Conservation (phyloP, 2,797 vertebrate genomes). For the Amniataba percoides region DNA sequence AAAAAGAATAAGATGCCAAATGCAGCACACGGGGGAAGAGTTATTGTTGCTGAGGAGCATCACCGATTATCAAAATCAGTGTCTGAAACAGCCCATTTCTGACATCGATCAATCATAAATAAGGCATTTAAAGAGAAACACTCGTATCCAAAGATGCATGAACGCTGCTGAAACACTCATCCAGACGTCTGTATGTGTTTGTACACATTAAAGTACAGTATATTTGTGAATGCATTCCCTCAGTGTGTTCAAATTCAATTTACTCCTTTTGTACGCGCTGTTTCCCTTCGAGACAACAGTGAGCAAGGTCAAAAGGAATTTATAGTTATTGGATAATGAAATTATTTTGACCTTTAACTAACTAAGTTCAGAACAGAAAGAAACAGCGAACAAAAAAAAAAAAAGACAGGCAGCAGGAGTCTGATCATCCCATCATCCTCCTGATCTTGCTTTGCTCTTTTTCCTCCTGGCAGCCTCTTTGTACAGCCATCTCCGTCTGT, state of each 20-base stretch:
- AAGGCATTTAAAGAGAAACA: neutral
- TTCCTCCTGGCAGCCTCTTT: conserved; percentile 19
- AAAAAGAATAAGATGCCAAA: neutral
- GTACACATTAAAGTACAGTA: neutral
- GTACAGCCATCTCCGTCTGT: conserved; percentile 32
- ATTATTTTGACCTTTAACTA: neutral
- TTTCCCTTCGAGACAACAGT: neutral
- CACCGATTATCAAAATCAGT: neutral
- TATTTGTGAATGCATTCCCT: neutral
- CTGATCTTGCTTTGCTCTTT: neutral
- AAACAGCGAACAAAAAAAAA: neutral
- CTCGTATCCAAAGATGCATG: neutral
- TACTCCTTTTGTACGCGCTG: neutral
- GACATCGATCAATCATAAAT: neutral
- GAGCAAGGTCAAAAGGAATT: no score
- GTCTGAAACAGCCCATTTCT: neutral
- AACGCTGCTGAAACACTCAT: neutral
- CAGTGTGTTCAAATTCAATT: neutral
- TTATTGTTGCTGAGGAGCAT: no score
- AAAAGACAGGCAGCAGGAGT: conserved; percentile 13
- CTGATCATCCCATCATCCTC: conserved; percentile 25
- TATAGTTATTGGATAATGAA: no score
- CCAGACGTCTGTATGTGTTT: neutral
- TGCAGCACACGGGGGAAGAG: neutral
- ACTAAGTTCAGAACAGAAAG: neutral